Conservation (phyloP, 2,113 vertebrate genomes). For the Trogon melanurus region DNA sequence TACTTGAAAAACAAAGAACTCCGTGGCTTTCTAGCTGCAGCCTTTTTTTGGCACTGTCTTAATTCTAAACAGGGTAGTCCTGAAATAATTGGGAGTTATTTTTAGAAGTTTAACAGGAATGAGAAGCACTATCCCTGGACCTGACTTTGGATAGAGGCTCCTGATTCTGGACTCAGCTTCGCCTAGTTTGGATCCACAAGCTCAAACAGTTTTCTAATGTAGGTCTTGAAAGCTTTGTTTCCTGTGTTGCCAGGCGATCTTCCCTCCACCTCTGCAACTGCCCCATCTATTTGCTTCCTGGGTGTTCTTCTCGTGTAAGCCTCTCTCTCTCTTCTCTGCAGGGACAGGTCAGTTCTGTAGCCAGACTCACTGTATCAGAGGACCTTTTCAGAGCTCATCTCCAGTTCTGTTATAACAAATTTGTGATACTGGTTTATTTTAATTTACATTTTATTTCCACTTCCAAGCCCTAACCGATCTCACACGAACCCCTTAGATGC, state of each 20-base stretch:
- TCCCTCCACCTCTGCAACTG: not conserved
- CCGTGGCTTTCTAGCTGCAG: not conserved
- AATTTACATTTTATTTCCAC: not conserved
- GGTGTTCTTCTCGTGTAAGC: not conserved
- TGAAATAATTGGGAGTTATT: not conserved
- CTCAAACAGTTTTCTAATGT: not conserved
- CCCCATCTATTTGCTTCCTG: not conserved
- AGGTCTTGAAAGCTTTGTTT: not conserved
- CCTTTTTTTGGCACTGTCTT: not conserved
- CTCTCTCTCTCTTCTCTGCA: not conserved
- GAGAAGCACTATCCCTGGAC: not conserved
- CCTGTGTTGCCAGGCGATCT: not conserved
- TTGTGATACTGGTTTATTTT: not conserved
- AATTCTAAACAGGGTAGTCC: not conserved
- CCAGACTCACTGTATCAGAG: not conserved
- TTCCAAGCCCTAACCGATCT: not conserved
- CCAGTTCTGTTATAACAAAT: not conserved
- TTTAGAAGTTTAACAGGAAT: not conserved
- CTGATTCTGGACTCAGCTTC: not conserved
- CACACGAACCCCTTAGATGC: not conserved
- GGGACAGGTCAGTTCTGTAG: not conserved
- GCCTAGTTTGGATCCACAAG: not conserved
- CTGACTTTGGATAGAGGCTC: not conserved
- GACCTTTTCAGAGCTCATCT: not conserved
- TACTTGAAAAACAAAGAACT: not conserved